Evolutionary conservation across 1,140 invertebrate genomes (phyloP).

Genomic region (Drosophila kikkawai): DNA sequence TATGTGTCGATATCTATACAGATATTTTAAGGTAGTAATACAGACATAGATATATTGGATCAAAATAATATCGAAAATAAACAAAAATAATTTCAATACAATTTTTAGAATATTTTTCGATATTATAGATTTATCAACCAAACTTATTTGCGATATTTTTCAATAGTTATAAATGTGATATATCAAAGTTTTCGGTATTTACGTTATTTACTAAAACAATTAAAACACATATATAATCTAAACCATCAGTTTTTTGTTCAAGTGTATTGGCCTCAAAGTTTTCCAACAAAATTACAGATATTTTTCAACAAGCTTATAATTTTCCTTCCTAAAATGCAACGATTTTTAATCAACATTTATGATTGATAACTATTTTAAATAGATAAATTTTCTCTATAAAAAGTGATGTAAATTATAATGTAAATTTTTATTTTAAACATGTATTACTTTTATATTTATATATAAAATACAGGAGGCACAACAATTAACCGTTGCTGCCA

Average conservation of each 20-base stretch:
- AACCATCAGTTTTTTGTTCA: not conserved
- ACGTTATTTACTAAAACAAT: too few species aligned
- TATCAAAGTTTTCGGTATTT: too few species aligned
- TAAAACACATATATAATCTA: too few species aligned
- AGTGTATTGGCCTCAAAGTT: not conserved
- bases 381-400: not conserved
- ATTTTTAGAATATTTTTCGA: too few species aligned
- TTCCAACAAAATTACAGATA: not conserved
- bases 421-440: not conserved
- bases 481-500: slow-evolving; percentile 62
- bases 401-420: not conserved
- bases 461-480: slow-evolving; percentile 1
- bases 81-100: too few species aligned
- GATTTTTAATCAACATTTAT: not conserved
- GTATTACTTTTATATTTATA: not conserved
- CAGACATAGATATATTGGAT: too few species aligned
- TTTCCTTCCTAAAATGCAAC: not conserved
- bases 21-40: too few species aligned
- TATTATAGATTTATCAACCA: too few species aligned
- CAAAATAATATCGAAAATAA: too few species aligned
- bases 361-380: not conserved
- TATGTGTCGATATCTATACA: too few species aligned
- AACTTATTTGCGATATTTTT: too few species aligned
- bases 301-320: not conserved
- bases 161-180: too few species aligned